Percentiles rank a stretch among this genome's conserved stretches.
phyloP scores from a whole-genome alignment of 2,113 vertebrate genomes.

The Microtus richardsoni region DNA sequence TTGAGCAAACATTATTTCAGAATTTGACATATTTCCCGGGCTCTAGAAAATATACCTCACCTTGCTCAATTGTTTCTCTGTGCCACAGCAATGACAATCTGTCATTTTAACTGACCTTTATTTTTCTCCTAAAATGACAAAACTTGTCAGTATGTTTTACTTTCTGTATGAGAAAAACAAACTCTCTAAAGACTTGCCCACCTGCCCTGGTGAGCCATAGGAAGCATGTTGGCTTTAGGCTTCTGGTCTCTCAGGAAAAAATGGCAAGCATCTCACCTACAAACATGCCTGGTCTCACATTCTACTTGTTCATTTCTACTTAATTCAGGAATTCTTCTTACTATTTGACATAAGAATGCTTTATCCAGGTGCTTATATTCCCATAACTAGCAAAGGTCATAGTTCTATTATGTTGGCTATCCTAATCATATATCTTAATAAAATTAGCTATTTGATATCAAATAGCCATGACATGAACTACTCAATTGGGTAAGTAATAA shows the following conservation, averaged over 20 bases:
- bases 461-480: neutral
- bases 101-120: neutral
- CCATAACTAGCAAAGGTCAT: neutral
- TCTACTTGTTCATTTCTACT: neutral
- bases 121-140: neutral
- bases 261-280: neutral
- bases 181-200: neutral
- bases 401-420: neutral
- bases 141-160: neutral
- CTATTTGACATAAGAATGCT: neutral
- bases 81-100: neutral
- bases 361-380: neutral
- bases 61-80: neutral
- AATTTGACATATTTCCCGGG: neutral
- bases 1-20: neutral
- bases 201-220: neutral
- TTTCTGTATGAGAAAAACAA: neutral
- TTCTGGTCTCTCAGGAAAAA: neutral
- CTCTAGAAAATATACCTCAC: neutral
- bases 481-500: neutral
- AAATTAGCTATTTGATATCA: neutral
- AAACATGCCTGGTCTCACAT: rapidly evolving
- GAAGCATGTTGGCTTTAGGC: neutral
- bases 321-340: neutral
- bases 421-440: neutral